These are phyloP conservation scores for Coreius guichenoti DNA, from an alignment of 2,797 vertebrate species.

Conservation along the genomic window DNA sequence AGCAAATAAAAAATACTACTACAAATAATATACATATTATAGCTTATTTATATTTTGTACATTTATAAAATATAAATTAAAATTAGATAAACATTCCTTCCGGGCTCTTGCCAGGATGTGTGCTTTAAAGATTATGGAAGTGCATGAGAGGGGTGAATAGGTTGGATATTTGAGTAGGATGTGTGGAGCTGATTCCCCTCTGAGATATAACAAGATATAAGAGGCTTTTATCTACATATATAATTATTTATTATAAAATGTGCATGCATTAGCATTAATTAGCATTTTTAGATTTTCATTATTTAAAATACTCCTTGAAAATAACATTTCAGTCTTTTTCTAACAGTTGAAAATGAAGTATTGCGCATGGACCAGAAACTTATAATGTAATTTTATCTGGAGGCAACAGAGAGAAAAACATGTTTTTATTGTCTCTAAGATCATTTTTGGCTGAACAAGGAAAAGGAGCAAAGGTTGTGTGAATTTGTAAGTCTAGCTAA, in stretches of 20 bases:
- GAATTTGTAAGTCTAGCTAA: conserved; percentile 10
- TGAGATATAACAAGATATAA: neutral
- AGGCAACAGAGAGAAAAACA: neutral
- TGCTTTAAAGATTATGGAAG: neutral
- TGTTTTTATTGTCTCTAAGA: neutral
- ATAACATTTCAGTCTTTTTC: neutral
- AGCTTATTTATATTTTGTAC: neutral
- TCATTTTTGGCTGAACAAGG: neutral
- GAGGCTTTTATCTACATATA: neutral
- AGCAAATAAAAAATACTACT: neutral
- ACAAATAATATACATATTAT: neutral
- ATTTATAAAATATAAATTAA: neutral
- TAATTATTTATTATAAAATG: neutral
- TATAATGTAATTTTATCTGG: neutral
- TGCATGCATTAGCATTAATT: neutral
- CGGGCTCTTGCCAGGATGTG: neutral
- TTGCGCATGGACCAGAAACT: neutral
- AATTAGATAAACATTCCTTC: neutral
- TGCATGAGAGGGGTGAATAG: neutral
- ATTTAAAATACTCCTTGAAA: neutral
- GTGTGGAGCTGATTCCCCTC: neutral
- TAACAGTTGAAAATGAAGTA: neutral
- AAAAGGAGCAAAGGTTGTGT: conserved; percentile 25
- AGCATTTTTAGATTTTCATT: neutral
- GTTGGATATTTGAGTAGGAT: neutral